A percentile compares a stretch with the other conserved stretches of the same genome.
Conservation (phyloP, 1,140 invertebrate genomes). For the Trissolcus basalis region DNA sequence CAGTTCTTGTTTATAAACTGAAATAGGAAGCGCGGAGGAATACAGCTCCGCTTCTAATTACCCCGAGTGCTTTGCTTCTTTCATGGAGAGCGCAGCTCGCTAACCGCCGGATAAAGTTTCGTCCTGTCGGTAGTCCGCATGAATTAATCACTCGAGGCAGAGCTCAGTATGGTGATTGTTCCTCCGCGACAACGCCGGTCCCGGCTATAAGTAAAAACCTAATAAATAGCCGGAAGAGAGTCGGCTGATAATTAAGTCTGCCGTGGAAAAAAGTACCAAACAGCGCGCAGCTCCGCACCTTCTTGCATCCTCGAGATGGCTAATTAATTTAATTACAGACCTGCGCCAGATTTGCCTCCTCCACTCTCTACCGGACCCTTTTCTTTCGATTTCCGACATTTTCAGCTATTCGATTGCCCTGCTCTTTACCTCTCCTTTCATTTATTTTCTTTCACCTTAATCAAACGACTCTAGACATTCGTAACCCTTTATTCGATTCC, state of each 20-base stretch:
- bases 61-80: slow-evolving; percentile 71
- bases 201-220: slow-evolving; percentile 61
- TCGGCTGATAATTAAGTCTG: slow-evolving; percentile 65
- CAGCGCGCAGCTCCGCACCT: slow-evolving; percentile 20
- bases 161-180: slow-evolving; percentile 54
- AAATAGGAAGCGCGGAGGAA: slow-evolving; percentile 71
- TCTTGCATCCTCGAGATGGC: slow-evolving; percentile 70
- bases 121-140: slow-evolving; percentile 49
- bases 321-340: slow-evolving; percentile 75
- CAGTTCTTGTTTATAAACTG: slow-evolving; percentile 75
- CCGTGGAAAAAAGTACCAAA: slow-evolving; percentile 55
- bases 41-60: slow-evolving; percentile 73
- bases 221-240: slow-evolving; percentile 66
- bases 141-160: slow-evolving; percentile 63
- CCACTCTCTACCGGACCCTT: slow-evolving; percentile 14
- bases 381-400: slow-evolving; percentile 21
- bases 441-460: slow-evolving; percentile 21
- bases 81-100: slow-evolving; percentile 56
- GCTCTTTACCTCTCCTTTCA: slow-evolving; percentile 6
- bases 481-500: too few species aligned
- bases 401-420: slow-evolving; percentile 22
- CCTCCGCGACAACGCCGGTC: slow-evolving; percentile 23
- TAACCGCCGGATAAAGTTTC: slow-evolving; percentile 60
- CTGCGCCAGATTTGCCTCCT: slow-evolving; percentile 63
- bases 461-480: too few species aligned